Evolutionary conservation across 1,140 invertebrate genomes (phyloP), one percentile per base, ranked within the genome.

Genomic region (Drosophila equinoxialis): DNA sequence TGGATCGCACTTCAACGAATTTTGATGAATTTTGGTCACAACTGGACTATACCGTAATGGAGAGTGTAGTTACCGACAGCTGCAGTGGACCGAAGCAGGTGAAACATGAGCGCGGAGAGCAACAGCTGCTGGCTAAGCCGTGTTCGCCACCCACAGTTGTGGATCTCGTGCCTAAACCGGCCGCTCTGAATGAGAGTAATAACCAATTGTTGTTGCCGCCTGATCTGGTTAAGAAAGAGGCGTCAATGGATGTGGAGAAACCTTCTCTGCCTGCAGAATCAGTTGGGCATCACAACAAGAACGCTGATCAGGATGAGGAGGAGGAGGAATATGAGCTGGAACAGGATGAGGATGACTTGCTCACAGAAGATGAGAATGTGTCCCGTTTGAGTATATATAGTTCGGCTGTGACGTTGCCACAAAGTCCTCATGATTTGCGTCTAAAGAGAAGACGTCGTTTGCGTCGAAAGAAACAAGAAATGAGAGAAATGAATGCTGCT

Each of bases 11-110:
- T 55, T 93, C 93, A 45, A 95, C 95, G 54, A 83, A 90, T 37
- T 94, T 95, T 79, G 96, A 97, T 91, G 95, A 96, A 74, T 94
- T 95, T 69, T 96, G 96, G 95, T 93, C 94, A 14, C 93, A 93
- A 26, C 91, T 96, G 68, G 95, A 96, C 79, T 95, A 94, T 80
- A 95, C 94, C 61, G 93, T 95, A 86, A 93, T 93, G 65, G 93
- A 94, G 70, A 92, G 81, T 60, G 69, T 74, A 17, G 71, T 75
- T 39, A 68, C 39, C 23, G 65, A 75, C 6, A 41, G 37, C 26
- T 8, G 30, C 13, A 64, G 57, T 17, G 33, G 70, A 20, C 14
- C 77, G 77, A 51, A 86, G 10, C 45, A 93, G 17, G 39, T 74
- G 8, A 81, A 79, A 60, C 73, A 73, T 33, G 68, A 78, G 39